Evolutionary conservation across 2,797 vertebrate species (phyloP).

Genomic region (Darevskia mixta): DNA sequence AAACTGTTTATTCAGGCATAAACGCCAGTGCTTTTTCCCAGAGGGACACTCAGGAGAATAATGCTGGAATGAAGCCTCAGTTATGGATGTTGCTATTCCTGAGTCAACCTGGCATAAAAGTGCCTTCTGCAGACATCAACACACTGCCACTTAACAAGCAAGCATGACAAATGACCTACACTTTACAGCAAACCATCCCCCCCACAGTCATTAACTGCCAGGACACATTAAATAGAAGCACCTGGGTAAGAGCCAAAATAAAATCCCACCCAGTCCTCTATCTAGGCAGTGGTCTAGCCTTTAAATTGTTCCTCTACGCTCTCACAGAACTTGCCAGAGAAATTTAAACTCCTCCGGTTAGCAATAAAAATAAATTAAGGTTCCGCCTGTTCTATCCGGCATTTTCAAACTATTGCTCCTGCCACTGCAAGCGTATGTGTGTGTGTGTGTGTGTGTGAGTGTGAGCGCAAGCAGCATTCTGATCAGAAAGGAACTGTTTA

Average conservation of each 20-base stretch:
- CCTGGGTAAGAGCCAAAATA: constrained; percentile 68
- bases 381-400: constrained; percentile 18
- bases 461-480: constrained; percentile 47
- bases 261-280: constrained; percentile 65
- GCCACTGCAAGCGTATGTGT: too few relatives aligned
- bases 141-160: constrained; percentile 42
- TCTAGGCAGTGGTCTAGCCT: constrained; percentile 31
- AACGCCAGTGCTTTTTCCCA: not conserved
- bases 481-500: constrained; percentile 57
- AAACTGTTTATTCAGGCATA: not conserved
- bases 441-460: not conserved
- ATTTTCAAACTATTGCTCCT: constrained; percentile 17
- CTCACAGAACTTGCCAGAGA: not conserved
- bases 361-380: not conserved
- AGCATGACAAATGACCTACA: constrained; percentile 53
- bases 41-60: constrained; percentile 10
- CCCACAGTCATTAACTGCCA: constrained; percentile 66
- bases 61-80: not conserved
- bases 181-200: constrained; percentile 68
- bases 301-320: constrained; percentile 48
- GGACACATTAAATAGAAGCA: constrained; percentile 76
- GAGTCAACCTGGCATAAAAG: constrained; percentile 54
- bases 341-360: constrained; percentile 30
- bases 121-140: constrained; percentile 61
- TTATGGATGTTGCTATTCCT: constrained; percentile 42